phyloP scores from a whole-genome alignment of 2,888 invertebrate genomes.

The Hirtodrosophila duncani region DNA sequence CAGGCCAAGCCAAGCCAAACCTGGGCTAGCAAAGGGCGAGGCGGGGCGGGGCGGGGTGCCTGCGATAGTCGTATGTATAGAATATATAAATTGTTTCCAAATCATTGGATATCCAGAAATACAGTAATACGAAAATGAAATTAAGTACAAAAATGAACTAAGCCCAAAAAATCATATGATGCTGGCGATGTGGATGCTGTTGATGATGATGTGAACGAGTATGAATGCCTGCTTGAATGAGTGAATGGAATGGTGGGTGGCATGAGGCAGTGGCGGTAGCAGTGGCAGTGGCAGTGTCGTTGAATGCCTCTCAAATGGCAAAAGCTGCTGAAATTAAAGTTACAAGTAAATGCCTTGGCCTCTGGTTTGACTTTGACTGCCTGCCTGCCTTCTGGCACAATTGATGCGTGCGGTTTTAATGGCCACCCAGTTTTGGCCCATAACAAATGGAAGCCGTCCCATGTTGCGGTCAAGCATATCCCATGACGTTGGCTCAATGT shows the following conservation, averaged over 20 bases:
- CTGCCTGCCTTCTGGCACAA: constrained; percentile 19
- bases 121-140: constrained; percentile 64
- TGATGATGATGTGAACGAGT: constrained; percentile 22
- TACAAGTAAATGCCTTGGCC: constrained; percentile 42
- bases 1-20: constrained; percentile 33
- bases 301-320: too few relatives aligned
- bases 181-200: constrained; percentile 54
- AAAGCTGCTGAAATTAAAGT: constrained; percentile 46
- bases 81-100: constrained; percentile 69
- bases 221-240: constrained; percentile 48
- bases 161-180: constrained; percentile 55
- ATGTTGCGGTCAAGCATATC: constrained; percentile 17
- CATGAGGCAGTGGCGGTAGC: background rate
- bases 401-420: constrained; percentile 63
- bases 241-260: constrained; percentile 10
- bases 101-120: constrained; percentile 67
- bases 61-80: constrained; percentile 9
- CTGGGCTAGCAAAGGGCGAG: background rate
- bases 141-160: constrained; percentile 57
- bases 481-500: too few relatives aligned
- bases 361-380: background rate
- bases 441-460: constrained; percentile 37
- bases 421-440: constrained; percentile 47
- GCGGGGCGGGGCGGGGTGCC: constrained; percentile 3
- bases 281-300: background rate